Conservation (phyloP, 2,888 invertebrate genomes). For the Dromius quadrimaculatus region DNA sequence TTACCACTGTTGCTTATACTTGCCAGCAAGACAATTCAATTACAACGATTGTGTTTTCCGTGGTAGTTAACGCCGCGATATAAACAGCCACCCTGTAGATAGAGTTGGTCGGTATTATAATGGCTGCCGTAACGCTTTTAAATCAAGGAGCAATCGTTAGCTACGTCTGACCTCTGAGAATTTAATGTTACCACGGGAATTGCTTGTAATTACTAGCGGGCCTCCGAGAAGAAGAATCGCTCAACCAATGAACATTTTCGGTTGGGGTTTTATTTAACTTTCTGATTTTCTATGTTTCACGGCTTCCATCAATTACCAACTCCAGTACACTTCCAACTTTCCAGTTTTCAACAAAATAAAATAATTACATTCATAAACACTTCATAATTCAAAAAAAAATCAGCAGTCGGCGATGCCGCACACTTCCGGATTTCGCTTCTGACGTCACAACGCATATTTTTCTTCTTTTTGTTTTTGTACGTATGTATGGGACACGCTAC, state of each 20-base stretch:
- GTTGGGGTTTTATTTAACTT: constrained; percentile 19
- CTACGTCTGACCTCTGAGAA: constrained; percentile 30
- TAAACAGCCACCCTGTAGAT: constrained; percentile 9
- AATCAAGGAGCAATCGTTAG: constrained; percentile 37
- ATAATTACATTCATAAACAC: too few relatives aligned
- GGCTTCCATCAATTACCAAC: not conserved
- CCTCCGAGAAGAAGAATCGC: constrained; percentile 31
- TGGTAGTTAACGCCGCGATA: constrained; percentile 16
- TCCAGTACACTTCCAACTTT: not conserved
- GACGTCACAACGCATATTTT: too few relatives aligned
- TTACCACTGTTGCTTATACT: constrained; percentile 54
- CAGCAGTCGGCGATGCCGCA: too few relatives aligned
- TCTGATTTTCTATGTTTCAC: constrained; percentile 28
- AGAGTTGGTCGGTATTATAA: constrained; percentile 35
- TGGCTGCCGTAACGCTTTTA: constrained; percentile 34
- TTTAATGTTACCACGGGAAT: constrained; percentile 50
- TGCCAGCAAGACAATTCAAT: constrained; percentile 68
- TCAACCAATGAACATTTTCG: constrained; percentile 11
- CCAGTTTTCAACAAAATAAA: too few relatives aligned
- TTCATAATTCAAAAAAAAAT: too few relatives aligned
- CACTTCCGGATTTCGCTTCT: too few relatives aligned
- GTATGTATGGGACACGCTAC: too few relatives aligned
- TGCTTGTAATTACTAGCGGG: constrained; percentile 48
- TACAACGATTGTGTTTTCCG: constrained; percentile 64
- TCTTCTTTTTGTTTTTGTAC: too few relatives aligned